A percentile compares a stretch with the other conserved stretches of the same genome.
Conservation (phyloP, 2,113 vertebrate genomes). For the Morone chrysops region DNA sequence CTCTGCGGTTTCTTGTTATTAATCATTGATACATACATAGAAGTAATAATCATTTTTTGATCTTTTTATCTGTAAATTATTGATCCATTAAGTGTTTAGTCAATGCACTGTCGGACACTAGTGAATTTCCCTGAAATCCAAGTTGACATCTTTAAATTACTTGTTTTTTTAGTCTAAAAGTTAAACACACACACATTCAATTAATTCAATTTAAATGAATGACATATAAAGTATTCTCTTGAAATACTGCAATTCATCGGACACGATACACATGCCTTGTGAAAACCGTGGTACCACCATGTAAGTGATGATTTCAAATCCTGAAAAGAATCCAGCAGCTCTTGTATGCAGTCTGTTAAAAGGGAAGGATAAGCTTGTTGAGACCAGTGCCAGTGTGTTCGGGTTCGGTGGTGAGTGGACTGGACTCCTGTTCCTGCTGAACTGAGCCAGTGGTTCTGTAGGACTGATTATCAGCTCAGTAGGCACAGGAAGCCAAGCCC, state of each 20-base stretch:
- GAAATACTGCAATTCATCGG: neutral
- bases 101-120: neutral
- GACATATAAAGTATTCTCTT: neutral
- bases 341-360: neutral
- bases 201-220: too few species aligned
- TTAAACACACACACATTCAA: neutral
- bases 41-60: too few species aligned
- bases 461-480: conserved; percentile 99
- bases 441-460: conserved; percentile 99
- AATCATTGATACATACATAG: neutral
- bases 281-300: neutral
- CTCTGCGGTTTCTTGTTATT: neutral
- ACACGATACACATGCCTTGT: neutral
- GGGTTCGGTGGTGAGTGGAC: conserved; percentile 84
- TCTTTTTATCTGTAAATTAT: neutral
- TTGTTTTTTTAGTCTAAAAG: too few species aligned
- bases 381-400: neutral
- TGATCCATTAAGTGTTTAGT: neutral
- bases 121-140: neutral
- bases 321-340: neutral
- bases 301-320: neutral
- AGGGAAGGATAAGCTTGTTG: neutral
- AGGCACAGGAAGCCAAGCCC: conserved; percentile 99
- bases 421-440: conserved; percentile 99
- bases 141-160: neutral